Base-by-base conservation (phyloP, 2,888 invertebrate genomes). In the Drosophila picticornis region DNA sequence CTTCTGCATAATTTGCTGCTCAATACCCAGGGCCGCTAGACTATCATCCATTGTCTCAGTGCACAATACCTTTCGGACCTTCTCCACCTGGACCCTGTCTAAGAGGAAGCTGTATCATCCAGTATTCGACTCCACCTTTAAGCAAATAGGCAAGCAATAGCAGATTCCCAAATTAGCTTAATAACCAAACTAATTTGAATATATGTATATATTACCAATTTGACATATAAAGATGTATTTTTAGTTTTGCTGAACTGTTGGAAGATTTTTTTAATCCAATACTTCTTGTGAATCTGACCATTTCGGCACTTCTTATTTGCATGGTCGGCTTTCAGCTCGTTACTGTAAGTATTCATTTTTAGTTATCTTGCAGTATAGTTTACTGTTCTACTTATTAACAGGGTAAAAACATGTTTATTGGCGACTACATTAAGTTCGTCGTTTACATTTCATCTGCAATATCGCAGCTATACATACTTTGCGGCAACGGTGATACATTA, bases 291-390 rank as follows among this genome's bases (percentile, higher is more conserved):
- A 93, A 93, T 79, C 87, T 93, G 29, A 81, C 86, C 16, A 91
- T 93, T 57, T 93, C 93, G 34, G 92, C 93, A 0, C 76, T 93
- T 40, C 77, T 93, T 11, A 93, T 93, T 65, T 93, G 93, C 61
- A 92, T 93, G 91, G 92, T 93, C 25, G 93, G 93, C 25, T 93
- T 93, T 88, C 93, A 93, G 64, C 85, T 93, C 56, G 91, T 92
- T 1, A 92, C 93, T 27, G 92, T 92, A 72, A 60, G 81, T 78
- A 40, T 22, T 29, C 48, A 4, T 48, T 13, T 27, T 61, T 72
- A 0, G 9, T 16, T 25, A 59, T n/a, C 2, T 50, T 2, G 2
- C 11, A 11, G 16, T 63, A 43, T 10, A 32, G 43, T 38, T 27
- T 25, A 51, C 5, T 59, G 13, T 7, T n/a, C 10, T 5, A 3